Evolutionary conservation across 2,888 invertebrate species (phyloP).

Genomic region (Mythimna lalbum): DNA sequence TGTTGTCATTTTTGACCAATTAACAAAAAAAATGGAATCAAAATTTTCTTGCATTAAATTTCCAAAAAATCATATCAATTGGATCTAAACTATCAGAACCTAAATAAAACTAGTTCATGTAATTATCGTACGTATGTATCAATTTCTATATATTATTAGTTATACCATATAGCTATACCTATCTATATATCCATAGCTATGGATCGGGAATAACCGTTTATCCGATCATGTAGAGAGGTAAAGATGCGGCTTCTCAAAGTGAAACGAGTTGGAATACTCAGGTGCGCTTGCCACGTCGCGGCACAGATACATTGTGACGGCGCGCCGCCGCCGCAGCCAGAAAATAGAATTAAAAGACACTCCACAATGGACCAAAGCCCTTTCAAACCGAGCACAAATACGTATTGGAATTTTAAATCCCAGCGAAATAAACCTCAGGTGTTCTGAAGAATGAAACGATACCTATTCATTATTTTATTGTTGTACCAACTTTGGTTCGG

Average conservation of each 20-base stretch:
- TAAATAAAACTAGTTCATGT: neutral
- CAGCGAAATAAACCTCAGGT: conserved; percentile 70
- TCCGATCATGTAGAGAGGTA: conserved; percentile 57
- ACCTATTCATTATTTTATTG: conserved; percentile 59
- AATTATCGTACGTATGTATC: neutral
- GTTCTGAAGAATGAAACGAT: conserved; percentile 65
- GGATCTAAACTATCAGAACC: neutral
- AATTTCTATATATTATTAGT: no score
- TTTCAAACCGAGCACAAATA: conserved; percentile 81
- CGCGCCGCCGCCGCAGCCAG: conserved; percentile 72
- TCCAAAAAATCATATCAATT: neutral
- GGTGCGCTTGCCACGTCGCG: conserved; percentile 77
- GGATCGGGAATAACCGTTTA: conserved; percentile 52
- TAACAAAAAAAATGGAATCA: no score
- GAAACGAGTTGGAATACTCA: conserved; percentile 84
- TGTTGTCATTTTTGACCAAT: no score
- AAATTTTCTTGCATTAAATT: no score
- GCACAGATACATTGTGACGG: conserved; percentile 79
- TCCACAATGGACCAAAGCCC: conserved; percentile 83
- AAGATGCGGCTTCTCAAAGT: conserved; percentile 81
- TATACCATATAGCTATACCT: no score
- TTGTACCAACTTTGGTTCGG: conserved; percentile 35
- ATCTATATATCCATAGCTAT: no score
- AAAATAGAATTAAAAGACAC: conserved; percentile 86
- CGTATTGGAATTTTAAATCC: conserved; percentile 79